phyloP scores from a whole-genome alignment of 2,113 vertebrate genomes.

The Apeltes quadracus region DNA sequence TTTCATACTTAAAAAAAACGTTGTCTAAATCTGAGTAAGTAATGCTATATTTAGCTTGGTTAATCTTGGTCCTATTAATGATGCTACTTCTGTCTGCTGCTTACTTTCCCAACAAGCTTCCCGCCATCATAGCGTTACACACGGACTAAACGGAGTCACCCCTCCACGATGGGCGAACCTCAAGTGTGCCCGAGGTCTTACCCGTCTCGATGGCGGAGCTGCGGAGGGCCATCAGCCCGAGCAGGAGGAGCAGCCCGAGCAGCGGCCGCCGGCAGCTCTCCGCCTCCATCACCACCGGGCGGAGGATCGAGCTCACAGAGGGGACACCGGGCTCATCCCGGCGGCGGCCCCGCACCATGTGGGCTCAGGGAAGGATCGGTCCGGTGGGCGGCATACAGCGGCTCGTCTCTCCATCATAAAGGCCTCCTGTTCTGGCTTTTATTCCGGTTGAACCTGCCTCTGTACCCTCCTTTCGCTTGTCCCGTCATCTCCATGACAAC shows the following conservation, averaged over 20 bases:
- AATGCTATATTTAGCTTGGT: no score
- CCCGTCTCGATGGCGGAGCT: slow-evolving; percentile 76
- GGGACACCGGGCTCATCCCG: neutral
- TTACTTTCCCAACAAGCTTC: no score
- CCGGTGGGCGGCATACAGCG: neutral
- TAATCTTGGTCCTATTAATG: no score
- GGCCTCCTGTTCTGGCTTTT: slow-evolving; percentile 22
- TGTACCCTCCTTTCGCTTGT: slow-evolving; percentile 37
- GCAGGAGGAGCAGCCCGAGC: slow-evolving; percentile 62
- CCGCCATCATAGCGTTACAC: neutral
- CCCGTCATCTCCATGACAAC: slow-evolving; percentile 70
- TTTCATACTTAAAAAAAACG: neutral
- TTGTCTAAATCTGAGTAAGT: neutral
- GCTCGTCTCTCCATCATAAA: slow-evolving; percentile 15
- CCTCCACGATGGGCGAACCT: neutral
- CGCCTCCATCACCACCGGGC: slow-evolving; percentile 31
- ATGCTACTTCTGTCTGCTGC: neutral
- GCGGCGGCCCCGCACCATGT: neutral
- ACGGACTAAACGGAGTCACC: neutral
- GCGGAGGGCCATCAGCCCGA: slow-evolving; percentile 41
- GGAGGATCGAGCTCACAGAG: neutral
- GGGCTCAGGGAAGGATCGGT: neutral
- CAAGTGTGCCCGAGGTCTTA: slow-evolving; percentile 34
- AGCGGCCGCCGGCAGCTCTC: slow-evolving; percentile 19
- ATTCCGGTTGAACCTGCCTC: slow-evolving; percentile 29